phyloP scores from a whole-genome alignment of 2,797 vertebrate species.

The Poeciliopsis turneri region DNA sequence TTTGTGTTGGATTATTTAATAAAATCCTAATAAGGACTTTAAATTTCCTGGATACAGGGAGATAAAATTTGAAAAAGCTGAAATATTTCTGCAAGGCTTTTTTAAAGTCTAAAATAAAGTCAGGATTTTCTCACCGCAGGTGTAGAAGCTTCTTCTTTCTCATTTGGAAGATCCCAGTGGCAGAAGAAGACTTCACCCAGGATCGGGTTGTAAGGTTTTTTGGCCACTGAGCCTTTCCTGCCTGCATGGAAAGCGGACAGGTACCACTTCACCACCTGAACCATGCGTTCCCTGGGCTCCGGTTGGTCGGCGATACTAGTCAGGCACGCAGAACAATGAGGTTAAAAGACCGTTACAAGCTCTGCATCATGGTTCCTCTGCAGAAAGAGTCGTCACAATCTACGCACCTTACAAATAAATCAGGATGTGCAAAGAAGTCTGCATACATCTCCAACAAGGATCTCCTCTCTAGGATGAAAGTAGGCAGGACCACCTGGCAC shows the following conservation, averaged over 20 bases:
- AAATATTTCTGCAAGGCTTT: neutral
- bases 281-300: slow-evolving; percentile 94
- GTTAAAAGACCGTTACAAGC: neutral
- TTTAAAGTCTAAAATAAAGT: neutral
- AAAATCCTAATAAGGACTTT: neutral
- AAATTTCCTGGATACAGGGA: neutral
- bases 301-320: slow-evolving; percentile 92
- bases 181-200: slow-evolving; percentile 97
- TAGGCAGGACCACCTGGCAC: slow-evolving; percentile 93
- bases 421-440: slow-evolving; percentile 98
- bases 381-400: neutral
- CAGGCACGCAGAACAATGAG: neutral
- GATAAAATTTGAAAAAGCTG: neutral
- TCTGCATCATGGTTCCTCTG: neutral
- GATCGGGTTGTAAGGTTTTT: slow-evolving; percentile 99
- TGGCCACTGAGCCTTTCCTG: slow-evolving; percentile 97
- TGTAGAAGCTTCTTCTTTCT: slow-evolving; percentile 85
- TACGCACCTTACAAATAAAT: slow-evolving; percentile 94
- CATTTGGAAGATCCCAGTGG: slow-evolving; percentile 92
- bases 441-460: slow-evolving; percentile 99
- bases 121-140: slow-evolving; percentile 58
- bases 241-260: slow-evolving; percentile 98
- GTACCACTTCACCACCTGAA: slow-evolving; percentile 97
- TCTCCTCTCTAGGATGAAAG: slow-evolving; percentile 96
- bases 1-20: neutral